These are phyloP conservation scores for Peromyscus attwateri DNA, from an alignment of 2,797 vertebrate genomes.

Conservation along the genomic window DNA sequence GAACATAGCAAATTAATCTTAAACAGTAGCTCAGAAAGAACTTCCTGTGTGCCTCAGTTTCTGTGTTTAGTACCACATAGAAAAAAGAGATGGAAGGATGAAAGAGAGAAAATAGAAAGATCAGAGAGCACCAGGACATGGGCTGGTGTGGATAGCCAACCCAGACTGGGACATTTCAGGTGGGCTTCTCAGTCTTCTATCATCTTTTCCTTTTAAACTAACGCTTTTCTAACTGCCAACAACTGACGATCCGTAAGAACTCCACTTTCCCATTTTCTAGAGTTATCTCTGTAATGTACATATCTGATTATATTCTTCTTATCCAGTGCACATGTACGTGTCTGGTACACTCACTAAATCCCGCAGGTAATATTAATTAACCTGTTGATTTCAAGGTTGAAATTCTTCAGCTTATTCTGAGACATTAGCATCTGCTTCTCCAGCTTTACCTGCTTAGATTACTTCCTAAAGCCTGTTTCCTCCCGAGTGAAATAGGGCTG, in stretches of 20 bases:
- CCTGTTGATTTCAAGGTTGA: background rate
- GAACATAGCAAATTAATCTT: conserved; percentile 32
- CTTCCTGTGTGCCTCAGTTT: background rate
- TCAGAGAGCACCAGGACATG: background rate
- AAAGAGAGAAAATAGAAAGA: background rate
- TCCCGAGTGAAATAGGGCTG: background rate
- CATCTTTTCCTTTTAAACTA: background rate
- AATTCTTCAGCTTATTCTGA: background rate
- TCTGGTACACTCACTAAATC: background rate
- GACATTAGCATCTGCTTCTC: background rate
- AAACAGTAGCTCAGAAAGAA: background rate
- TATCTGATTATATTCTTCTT: background rate
- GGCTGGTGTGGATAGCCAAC: background rate
- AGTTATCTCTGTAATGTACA: background rate
- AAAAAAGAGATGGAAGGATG: background rate
- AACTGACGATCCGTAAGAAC: background rate
- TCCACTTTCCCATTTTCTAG: background rate
- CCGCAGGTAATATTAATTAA: background rate
- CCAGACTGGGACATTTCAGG: background rate
- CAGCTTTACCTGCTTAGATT: background rate
- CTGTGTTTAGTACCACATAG: background rate
- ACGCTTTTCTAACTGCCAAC: background rate
- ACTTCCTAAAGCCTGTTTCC: conserved; percentile 38
- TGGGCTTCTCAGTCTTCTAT: background rate
- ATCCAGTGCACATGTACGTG: no score